Conservation (phyloP, 2,797 vertebrate genomes). For the Pseudomugil tenellus region DNA sequence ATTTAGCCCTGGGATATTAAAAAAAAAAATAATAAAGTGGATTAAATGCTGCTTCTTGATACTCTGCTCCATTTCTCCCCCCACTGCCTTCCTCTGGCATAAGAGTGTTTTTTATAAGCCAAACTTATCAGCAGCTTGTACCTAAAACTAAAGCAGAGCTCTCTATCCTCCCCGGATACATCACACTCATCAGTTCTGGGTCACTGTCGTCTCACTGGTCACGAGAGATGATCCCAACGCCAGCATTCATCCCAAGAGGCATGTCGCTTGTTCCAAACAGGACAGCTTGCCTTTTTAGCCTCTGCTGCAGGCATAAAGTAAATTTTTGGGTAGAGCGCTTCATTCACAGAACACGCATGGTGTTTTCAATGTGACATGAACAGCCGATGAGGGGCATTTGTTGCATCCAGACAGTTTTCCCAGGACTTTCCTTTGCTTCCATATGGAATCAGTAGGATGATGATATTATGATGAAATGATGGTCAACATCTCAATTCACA, state of each 20-base stretch:
- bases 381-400: slow-evolving; percentile 27
- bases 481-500: slow-evolving; percentile 43
- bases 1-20: slow-evolving; percentile 21
- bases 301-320: slow-evolving; percentile 3
- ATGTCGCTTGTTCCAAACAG: slow-evolving; percentile 25
- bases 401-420: slow-evolving; percentile 24
- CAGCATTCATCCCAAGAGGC: slow-evolving; percentile 43
- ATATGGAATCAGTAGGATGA: slow-evolving; percentile 45
- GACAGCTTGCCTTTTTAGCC: slow-evolving; percentile 27
- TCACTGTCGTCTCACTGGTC: slow-evolving; percentile 47
- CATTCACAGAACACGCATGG: neutral
- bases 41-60: slow-evolving; percentile 23
- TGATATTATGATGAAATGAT: slow-evolving; percentile 67
- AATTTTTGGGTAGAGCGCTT: slow-evolving; percentile 10
- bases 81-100: neutral
- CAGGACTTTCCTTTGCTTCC: slow-evolving; percentile 18
- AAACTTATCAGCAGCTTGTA: slow-evolving; percentile 44
- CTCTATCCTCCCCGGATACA: slow-evolving; percentile 49
- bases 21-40: slow-evolving; percentile 1
- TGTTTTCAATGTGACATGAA: slow-evolving; percentile 17
- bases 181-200: slow-evolving; percentile 48
- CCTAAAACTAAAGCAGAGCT: slow-evolving; percentile 36
- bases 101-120: neutral
- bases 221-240: slow-evolving; percentile 37
- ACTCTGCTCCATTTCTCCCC: slow-evolving; percentile 11